Conservation (phyloP, 2,113 vertebrate genomes). For the Leptocoma aspasia region DNA sequence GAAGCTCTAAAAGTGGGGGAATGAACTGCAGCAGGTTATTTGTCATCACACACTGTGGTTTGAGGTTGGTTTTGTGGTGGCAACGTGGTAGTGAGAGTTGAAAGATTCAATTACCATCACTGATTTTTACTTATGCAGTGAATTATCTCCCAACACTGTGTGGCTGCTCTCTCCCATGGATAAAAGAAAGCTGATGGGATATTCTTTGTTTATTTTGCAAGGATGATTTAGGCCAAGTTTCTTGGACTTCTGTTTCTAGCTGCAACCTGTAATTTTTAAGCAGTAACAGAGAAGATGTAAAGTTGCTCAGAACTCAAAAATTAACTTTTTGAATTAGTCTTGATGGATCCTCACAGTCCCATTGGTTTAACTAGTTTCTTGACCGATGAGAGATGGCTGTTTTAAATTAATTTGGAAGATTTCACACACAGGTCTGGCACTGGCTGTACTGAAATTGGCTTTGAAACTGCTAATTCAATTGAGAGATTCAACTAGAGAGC, state of each 20-base stretch:
- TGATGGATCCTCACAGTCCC: background rate
- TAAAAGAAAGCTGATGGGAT: background rate
- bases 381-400: background rate
- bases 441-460: background rate
- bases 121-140: background rate
- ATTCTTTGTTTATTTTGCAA: background rate
- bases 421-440: background rate
- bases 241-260: background rate
- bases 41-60: background rate
- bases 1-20: background rate
- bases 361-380: background rate
- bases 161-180: background rate
- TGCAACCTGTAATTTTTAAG: background rate
- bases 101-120: background rate
- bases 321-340: background rate
- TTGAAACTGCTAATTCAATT: background rate
- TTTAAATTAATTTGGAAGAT: background rate
- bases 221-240: background rate
- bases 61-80: background rate
- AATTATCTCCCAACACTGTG: background rate
- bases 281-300: background rate
- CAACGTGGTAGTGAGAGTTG: background rate
- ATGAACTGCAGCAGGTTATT: background rate
- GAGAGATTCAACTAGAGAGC: background rate
- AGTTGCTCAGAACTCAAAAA: background rate